Conservation (phyloP, 2,888 invertebrate species). For the Ischnus inquisitorius region DNA sequence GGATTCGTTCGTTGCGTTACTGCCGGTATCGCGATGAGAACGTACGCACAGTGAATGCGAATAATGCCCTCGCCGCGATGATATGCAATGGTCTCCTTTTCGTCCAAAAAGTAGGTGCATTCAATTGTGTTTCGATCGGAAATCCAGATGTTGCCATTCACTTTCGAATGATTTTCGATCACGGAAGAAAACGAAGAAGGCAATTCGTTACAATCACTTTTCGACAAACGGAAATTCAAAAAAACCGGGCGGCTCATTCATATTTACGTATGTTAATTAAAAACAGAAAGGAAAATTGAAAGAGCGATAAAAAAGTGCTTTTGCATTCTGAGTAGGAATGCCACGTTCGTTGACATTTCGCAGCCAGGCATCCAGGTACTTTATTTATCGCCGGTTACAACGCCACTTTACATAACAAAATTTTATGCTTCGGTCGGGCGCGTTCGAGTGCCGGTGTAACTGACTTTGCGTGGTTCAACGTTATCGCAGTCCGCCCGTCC, state of each 20-base stretch:
- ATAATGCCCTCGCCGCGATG: neutral
- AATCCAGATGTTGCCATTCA: too few species aligned
- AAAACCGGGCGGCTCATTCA: neutral
- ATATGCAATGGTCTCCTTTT: neutral
- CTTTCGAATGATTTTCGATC: too few species aligned
- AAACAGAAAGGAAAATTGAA: neutral
- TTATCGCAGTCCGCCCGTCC: neutral
- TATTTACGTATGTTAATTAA: too few species aligned
- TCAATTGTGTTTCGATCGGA: too few species aligned
- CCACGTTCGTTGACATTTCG: neutral
- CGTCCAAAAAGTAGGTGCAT: neutral
- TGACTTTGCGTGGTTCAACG: neutral
- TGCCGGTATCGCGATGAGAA: neutral
- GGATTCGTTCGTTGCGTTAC: slow-evolving; percentile 18
- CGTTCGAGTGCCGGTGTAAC: slow-evolving; percentile 18
- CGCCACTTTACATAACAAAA: slow-evolving; percentile 36
- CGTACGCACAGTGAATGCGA: neutral
- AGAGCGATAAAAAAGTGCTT: neutral
- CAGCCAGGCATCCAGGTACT: neutral
- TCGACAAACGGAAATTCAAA: neutral
- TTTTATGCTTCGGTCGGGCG: slow-evolving; percentile 18
- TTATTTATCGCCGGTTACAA: neutral
- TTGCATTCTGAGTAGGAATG: slow-evolving; percentile 8
- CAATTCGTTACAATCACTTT: too few species aligned
- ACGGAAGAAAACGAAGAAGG: too few species aligned